Evolutionary conservation across 2,113 vertebrate species (phyloP), one percentile per base, ranked within the genome.

Genomic region (Paedocypris sp.): DNA sequence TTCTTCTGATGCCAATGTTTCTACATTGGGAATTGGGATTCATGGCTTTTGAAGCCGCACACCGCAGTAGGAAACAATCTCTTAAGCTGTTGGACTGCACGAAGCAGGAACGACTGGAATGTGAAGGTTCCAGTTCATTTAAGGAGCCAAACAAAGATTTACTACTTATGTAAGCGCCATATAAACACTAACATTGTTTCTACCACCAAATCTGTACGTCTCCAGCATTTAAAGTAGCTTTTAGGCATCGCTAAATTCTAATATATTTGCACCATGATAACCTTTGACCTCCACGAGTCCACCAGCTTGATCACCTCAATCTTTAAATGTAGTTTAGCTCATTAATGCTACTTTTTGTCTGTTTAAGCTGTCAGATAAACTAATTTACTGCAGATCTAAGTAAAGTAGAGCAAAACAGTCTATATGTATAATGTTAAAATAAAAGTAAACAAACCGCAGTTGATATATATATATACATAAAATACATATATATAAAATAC

Each of bases 131-230:
- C 48, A n/a, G 15, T 22, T 51, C 16, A 22, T 51, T 35, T 51
- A 51, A 51, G 48, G 28, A 16, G 13, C 58, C 45, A 51, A 51
- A 51, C 48, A 33, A 33, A 51, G 29, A 51, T 51, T 51, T 33
- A 33, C 48, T 22, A 19, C 48, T 4, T 51, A 22, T 51, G 18
- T 18, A 51, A 33, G 48, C 48, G 35, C 29, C 15, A 3, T 33
- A 19, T 51, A 33, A 51, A 51, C 48, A 51, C 35, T 22, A 51
- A 33, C 31, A 51, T 32, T 1, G 13, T 33, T 28, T 51, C 48
- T 18, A 2, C 10, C 4, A 6, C 6, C 20, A 29, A 35, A 51
- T 28, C 48, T 1, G 12, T 35, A 18, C 35, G 32, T 33, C 20
- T 32, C 23, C 26, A 48, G 46, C n/a, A n/a, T 29, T 48, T 32